Conservation (phyloP, 2,888 invertebrate species). For the Petrolisthes manimaculis region DNA sequence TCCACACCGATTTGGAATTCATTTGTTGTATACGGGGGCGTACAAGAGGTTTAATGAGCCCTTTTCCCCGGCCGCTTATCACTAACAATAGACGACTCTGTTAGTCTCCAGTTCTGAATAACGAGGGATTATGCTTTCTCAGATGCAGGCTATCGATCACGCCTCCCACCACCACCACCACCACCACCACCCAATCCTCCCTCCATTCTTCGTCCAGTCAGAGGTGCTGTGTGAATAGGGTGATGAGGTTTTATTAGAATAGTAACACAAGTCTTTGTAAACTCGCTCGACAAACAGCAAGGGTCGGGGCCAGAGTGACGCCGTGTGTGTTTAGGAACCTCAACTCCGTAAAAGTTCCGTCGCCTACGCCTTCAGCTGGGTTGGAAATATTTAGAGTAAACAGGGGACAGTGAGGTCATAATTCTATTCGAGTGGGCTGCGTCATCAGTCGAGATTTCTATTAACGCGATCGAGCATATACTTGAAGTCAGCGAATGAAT, state of each 20-base stretch:
- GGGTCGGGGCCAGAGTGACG: slow-evolving; percentile 42
- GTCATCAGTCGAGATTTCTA: neutral
- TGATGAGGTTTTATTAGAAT: slow-evolving; percentile 57
- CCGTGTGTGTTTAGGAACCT: slow-evolving; percentile 44
- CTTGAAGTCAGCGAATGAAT: too few relatives aligned
- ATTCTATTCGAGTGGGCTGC: neutral
- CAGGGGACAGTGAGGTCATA: slow-evolving; percentile 19
- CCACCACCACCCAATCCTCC: slow-evolving; percentile 13
- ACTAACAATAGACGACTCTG: slow-evolving; percentile 22
- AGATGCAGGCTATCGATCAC: slow-evolving; percentile 46
- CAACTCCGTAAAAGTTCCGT: slow-evolving; percentile 41
- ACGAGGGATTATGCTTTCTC: slow-evolving; percentile 39
- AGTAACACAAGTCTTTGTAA: slow-evolving; percentile 54
- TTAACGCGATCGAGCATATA: neutral
- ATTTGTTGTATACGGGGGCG: slow-evolving; percentile 7
- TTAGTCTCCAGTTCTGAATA: slow-evolving; percentile 39
- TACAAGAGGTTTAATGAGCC: slow-evolving; percentile 44
- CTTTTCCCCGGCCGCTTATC: slow-evolving; percentile 17
- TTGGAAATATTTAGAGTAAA: slow-evolving; percentile 52
- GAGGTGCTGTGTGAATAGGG: slow-evolving; percentile 55
- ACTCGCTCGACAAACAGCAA: slow-evolving; percentile 50
- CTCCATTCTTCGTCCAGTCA: slow-evolving; percentile 48
- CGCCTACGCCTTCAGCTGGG: slow-evolving; percentile 37
- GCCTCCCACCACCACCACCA: neutral
- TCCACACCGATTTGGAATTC: slow-evolving; percentile 30